These are phyloP conservation scores for Gyps fulvus DNA, from an alignment of 2,113 vertebrate species.

Conservation along the genomic window DNA sequence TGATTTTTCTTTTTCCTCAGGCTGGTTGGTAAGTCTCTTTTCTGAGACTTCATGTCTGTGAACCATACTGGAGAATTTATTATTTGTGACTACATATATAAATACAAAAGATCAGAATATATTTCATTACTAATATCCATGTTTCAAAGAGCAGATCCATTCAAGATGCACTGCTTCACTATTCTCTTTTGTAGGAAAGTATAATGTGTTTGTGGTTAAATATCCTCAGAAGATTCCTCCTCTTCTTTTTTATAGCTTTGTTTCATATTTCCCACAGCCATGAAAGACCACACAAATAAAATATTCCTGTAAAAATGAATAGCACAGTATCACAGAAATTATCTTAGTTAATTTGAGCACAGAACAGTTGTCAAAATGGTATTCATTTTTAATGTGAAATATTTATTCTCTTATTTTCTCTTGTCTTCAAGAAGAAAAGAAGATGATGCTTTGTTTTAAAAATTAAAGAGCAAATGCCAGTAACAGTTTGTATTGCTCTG, in stretches of 20 bases:
- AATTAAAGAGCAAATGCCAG: conserved; percentile 21
- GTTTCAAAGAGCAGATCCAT: conserved; percentile 10
- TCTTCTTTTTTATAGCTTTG: neutral
- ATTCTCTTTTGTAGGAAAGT: neutral
- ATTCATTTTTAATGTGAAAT: conserved; percentile 32
- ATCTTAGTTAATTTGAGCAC: conserved; percentile 15
- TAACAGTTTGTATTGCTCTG: neutral
- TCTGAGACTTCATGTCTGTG: neutral
- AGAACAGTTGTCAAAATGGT: conserved; percentile 21
- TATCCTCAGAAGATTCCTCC: neutral
- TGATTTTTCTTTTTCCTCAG: neutral
- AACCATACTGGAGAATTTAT: neutral
- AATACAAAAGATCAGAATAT: neutral
- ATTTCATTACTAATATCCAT: neutral
- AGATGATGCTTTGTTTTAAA: conserved; percentile 17
- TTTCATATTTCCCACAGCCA: conserved; percentile 24
- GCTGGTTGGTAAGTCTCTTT: neutral
- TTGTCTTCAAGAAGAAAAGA: conserved; percentile 29
- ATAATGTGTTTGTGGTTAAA: conserved; percentile 44
- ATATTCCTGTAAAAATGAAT: conserved; percentile 20
- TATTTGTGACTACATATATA: neutral
- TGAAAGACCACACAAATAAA: conserved; percentile 49
- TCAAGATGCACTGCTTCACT: neutral
- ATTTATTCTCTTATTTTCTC: neutral
- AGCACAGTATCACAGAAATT: conserved; percentile 40